These are phyloP conservation scores for Epinephelus coioides DNA, from an alignment of 2,797 vertebrate genomes.

Conservation along the genomic window DNA sequence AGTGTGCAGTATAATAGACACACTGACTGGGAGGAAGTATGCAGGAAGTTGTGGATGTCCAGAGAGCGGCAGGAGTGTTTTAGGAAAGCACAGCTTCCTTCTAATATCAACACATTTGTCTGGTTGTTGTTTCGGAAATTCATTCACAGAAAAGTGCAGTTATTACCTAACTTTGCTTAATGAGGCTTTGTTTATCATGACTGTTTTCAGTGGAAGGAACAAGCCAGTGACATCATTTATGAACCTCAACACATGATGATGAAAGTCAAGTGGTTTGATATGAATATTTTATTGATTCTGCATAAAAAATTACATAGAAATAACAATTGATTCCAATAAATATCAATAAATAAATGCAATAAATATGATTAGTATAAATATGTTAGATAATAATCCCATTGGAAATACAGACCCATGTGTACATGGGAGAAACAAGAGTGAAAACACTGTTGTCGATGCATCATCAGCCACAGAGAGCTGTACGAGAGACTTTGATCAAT, in stretches of 20 bases:
- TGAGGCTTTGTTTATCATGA: neutral
- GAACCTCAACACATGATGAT: conserved; percentile 18
- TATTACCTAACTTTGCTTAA: conserved; percentile 23
- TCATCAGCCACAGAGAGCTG: conserved; percentile 22
- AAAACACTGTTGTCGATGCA: conserved; percentile 46
- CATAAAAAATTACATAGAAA: neutral
- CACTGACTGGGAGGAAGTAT: conserved; percentile 48
- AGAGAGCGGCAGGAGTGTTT: conserved; percentile 76
- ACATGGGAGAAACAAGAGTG: conserved; percentile 21
- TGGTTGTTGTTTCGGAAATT: conserved; percentile 69
- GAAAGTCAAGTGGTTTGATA: conserved; percentile 41
- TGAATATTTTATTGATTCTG: conserved; percentile 17
- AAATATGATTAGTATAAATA: conserved; percentile 74
- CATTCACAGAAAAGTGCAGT: conserved; percentile 38
- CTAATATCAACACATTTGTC: conserved; percentile 46
- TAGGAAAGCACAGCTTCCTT: conserved; percentile 87
- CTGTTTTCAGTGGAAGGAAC: conserved; percentile 30
- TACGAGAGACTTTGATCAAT: conserved; percentile 70
- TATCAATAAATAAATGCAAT: conserved; percentile 78
- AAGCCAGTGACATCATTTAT: neutral
- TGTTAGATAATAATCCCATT: conserved; percentile 51
- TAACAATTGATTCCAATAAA: conserved; percentile 50
- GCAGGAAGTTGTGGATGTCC: conserved; percentile 66
- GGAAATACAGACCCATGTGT: conserved; percentile 61
- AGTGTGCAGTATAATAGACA: neutral